These are phyloP conservation scores for Phoxinus phoxinus DNA, from an alignment of 2,113 vertebrate species.

Conservation along the genomic window DNA sequence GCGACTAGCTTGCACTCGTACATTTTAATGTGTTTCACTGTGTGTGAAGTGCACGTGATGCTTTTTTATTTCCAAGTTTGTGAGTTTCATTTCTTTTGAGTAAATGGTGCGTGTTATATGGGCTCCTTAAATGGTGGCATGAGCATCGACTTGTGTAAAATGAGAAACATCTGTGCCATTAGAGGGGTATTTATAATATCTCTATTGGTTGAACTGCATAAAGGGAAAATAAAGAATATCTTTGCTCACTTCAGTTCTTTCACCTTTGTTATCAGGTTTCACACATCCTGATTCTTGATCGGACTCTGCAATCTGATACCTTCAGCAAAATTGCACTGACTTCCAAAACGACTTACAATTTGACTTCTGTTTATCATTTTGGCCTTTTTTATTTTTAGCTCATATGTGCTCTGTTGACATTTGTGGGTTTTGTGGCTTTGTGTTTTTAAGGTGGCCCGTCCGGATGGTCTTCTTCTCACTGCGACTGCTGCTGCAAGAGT, in stretches of 20 bases:
- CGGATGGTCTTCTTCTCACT: slow-evolving; percentile 89
- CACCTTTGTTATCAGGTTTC: slow-evolving; percentile 52
- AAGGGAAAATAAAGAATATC: slow-evolving; percentile 23
- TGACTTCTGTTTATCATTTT: background rate
- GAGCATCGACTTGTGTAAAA: slow-evolving; percentile 27
- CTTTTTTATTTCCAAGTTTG: slow-evolving; percentile 6
- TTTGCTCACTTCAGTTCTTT: slow-evolving; percentile 19
- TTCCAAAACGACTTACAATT: slow-evolving; percentile 5
- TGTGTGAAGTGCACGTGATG: slow-evolving; percentile 38
- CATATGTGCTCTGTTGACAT: slow-evolving; percentile 13
- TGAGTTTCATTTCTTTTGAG: slow-evolving; percentile 20
- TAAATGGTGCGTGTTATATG: slow-evolving; percentile 22
- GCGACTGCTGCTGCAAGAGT: slow-evolving; percentile 97
- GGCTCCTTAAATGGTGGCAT: background rate
- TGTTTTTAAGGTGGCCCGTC: slow-evolving; percentile 82
- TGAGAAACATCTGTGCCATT: slow-evolving; percentile 25
- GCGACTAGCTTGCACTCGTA: background rate
- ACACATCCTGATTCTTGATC: slow-evolving; percentile 9
- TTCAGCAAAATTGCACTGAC: background rate
- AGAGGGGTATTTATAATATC: slow-evolving; percentile 20
- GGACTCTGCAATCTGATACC: slow-evolving; percentile 26
- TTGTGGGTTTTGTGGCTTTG: slow-evolving; percentile 47
- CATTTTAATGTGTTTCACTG: slow-evolving; percentile 37
- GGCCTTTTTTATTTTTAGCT: background rate
- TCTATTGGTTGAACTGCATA: slow-evolving; percentile 6